Base-by-base conservation (phyloP, 2,113 vertebrate species). In the Chamaetylas fuelleborni region DNA sequence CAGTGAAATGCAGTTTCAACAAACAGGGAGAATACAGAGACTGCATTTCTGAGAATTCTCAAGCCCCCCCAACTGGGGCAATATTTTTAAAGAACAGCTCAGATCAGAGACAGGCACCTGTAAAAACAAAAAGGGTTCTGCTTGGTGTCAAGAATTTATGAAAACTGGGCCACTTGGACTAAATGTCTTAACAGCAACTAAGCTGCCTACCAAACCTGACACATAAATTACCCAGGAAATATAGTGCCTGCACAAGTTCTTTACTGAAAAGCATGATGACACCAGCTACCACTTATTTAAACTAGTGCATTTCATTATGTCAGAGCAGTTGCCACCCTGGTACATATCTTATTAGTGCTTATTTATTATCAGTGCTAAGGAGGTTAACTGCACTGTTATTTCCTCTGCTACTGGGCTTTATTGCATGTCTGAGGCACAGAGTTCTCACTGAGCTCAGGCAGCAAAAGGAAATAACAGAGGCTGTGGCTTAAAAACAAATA, bases 351-450 rank as follows among this genome's bases (percentile, higher is more conserved):
- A 97, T 97, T 98, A 97, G 93, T 2, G 16, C 91, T 97, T 97
- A 98, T 98, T 98, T 98, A 98, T 98, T 96, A 93, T 95, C 97
- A 81, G 42, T 95, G 96, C 93, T 98, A 97, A 97, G 78, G 83
- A 98, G 97, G 97, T 98, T 98, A 98, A 97, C 73, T 77, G 84
- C 91, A 19, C 96, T 95, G 94, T 95, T 97, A 97, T 98, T 98
- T 97, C 97, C 95, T 97, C 86, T 96, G 96, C 96, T 97, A 88
- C 96, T 93, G 94, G 95, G 90, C 93, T 97, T 98, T 95, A 96
- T 93, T 92, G 85, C 67, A 23, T 62, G 78, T 94, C 95, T 95
- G 74, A 74, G 65, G 72, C 64, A 94, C 60, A 81, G 83, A 90
- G 83, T 74, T 97, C 93, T 42, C 31, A 94, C 80, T 93, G 84